Evolutionary conservation across 2,888 invertebrate genomes (phyloP).

Genomic region (Odiellus spinosus): DNA sequence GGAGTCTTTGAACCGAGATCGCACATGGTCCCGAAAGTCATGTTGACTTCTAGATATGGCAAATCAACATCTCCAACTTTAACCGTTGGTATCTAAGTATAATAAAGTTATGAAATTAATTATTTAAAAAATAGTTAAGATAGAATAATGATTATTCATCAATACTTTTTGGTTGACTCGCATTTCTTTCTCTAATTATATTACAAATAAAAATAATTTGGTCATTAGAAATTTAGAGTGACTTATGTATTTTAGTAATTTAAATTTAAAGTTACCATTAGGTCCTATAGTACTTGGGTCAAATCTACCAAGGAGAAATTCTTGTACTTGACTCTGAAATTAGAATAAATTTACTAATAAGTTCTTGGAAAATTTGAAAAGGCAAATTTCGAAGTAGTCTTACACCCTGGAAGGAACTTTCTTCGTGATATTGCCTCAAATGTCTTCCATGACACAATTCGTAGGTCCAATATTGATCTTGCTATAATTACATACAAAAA

Average conservation of each 20-base stretch:
- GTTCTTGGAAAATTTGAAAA: background rate
- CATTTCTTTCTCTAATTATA: too few relatives aligned
- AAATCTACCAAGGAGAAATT: slow-evolving; percentile 69
- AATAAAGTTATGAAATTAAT: slow-evolving; percentile 28
- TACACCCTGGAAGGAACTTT: slow-evolving; percentile 59
- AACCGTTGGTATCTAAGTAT: slow-evolving; percentile 39
- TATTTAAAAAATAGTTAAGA: too few relatives aligned
- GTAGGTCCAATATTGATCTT: slow-evolving; percentile 90
- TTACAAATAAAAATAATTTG: too few relatives aligned
- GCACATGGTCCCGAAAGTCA: slow-evolving; percentile 78
- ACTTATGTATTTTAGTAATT: too few relatives aligned
- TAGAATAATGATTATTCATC: too few relatives aligned
- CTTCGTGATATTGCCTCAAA: slow-evolving; percentile 89
- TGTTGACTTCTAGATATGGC: slow-evolving; percentile 64
- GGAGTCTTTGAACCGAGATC: slow-evolving; percentile 77
- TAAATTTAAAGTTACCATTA: slow-evolving; percentile 37
- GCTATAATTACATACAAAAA: too few relatives aligned
- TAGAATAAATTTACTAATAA: background rate
- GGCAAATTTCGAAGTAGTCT: too few relatives aligned
- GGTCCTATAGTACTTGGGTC: slow-evolving; percentile 34
- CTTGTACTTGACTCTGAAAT: slow-evolving; percentile 37
- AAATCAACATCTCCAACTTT: slow-evolving; percentile 62
- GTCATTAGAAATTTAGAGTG: too few relatives aligned
- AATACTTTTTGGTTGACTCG: too few relatives aligned
- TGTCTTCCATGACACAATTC: slow-evolving; percentile 86